Evolutionary conservation across 2,888 invertebrate species (phyloP).

Genomic region (Cancer borealis): DNA sequence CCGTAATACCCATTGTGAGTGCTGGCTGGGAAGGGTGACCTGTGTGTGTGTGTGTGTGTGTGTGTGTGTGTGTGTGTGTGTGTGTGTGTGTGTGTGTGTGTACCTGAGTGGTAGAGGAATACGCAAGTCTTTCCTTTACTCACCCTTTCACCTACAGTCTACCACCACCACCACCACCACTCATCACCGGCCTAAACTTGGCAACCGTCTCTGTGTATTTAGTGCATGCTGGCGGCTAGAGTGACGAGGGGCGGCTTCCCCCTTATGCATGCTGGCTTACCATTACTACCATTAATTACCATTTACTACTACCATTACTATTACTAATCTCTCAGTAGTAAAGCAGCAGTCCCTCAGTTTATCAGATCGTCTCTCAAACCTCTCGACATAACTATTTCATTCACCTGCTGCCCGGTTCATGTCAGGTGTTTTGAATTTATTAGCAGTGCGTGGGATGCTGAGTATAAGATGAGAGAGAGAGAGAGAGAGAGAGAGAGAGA

Average conservation of each 20-base stretch:
- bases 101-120: too few relatives aligned
- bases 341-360: not conserved
- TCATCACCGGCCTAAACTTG: not conserved
- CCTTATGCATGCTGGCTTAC: not conserved
- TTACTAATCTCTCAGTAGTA: not conserved
- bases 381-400: not conserved
- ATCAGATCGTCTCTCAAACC: not conserved
- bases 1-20: not conserved
- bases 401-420: not conserved
- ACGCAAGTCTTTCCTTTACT: not conserved
- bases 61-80: too few relatives aligned
- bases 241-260: not conserved
- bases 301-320: not conserved
- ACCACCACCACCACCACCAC: constrained; percentile 30
- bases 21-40: not conserved
- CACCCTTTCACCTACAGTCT: not conserved
- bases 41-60: not conserved
- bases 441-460: not conserved
- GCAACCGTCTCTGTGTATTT: not conserved
- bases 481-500: not conserved
- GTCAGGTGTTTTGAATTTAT: not conserved
- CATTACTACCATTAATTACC: too few relatives aligned
- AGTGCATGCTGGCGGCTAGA: not conserved
- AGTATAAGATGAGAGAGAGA: not conserved
- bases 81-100: too few relatives aligned